Conservation (phyloP, 2,113 vertebrate genomes). For the Romanogobio albipinnatus region DNA sequence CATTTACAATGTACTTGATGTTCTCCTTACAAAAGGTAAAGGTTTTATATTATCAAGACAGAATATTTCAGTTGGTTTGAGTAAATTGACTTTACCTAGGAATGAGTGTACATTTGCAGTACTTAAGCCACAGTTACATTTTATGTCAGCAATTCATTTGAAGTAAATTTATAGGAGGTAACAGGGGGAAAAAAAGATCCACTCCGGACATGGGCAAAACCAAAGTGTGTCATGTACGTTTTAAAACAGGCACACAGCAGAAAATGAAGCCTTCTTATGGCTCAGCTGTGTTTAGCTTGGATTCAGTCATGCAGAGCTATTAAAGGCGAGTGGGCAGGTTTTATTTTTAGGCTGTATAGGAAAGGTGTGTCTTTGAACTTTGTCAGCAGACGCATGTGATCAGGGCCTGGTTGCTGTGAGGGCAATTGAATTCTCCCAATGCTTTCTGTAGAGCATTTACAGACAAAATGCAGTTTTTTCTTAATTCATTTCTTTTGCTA, state of each 20-base stretch:
- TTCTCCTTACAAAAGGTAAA: neutral
- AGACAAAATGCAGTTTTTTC: neutral
- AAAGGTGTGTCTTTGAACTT: conserved; percentile 68
- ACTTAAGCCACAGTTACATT: neutral
- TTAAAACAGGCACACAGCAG: conserved; percentile 37
- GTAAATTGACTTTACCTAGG: neutral
- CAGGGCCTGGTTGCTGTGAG: conserved; percentile 19
- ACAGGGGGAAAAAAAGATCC: neutral
- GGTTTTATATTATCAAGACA: neutral
- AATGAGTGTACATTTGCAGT: neutral
- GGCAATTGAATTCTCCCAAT: neutral
- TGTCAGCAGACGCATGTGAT: conserved; percentile 57
- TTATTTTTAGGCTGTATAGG: conserved; percentile 64
- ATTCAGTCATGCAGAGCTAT: conserved; percentile 46
- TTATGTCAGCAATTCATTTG: conserved; percentile 1
- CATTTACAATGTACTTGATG: neutral
- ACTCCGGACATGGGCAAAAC: conserved; percentile 36
- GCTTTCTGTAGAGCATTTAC: conserved; percentile 44
- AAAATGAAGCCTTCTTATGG: conserved; percentile 54
- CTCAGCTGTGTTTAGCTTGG: conserved; percentile 51
- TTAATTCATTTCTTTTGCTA: neutral
- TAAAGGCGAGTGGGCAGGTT: conserved; percentile 51
- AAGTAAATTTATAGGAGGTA: conserved; percentile 19
- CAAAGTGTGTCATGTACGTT: conserved; percentile 27
- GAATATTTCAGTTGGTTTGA: neutral